Conservation (phyloP, 2,797 vertebrate species). For the Halcyon smyrnensis region DNA sequence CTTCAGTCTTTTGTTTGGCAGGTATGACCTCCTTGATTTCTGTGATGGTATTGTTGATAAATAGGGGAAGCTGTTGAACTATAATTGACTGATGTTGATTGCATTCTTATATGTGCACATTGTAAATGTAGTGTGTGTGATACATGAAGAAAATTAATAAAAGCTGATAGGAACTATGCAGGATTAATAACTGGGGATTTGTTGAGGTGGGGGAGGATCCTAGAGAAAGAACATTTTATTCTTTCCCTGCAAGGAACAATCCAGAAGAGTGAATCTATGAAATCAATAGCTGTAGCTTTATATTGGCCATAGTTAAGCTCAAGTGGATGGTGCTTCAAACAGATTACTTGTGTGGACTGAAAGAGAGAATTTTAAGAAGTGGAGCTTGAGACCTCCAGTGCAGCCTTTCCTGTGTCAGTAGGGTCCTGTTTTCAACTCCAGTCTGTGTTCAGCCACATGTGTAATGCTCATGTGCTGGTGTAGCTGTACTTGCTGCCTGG, state of each 20-base stretch:
- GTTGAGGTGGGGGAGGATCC: background rate
- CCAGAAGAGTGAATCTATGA: background rate
- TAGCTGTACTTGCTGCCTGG: background rate
- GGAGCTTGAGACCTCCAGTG: background rate
- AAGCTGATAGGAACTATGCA: background rate
- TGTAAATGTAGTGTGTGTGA: background rate
- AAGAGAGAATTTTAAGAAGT: background rate
- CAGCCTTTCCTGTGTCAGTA: background rate
- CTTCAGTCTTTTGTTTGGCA: background rate
- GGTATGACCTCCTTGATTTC: background rate
- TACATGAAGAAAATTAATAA: background rate
- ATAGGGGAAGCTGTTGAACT: background rate
- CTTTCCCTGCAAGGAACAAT: background rate
- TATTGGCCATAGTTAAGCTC: background rate
- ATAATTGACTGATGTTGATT: background rate
- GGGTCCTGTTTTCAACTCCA: background rate
- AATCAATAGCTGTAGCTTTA: background rate
- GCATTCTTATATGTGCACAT: fast-evolving
- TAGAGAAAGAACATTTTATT: background rate
- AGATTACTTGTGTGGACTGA: background rate
- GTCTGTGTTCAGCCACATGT: background rate
- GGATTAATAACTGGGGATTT: background rate
- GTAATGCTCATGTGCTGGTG: background rate
- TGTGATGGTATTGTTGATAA: fast-evolving
- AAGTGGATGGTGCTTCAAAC: background rate